Evolutionary conservation across 2,888 invertebrate species (phyloP), one percentile per base, ranked within the genome.

Genomic region (Aleiodes alternator): DNA sequence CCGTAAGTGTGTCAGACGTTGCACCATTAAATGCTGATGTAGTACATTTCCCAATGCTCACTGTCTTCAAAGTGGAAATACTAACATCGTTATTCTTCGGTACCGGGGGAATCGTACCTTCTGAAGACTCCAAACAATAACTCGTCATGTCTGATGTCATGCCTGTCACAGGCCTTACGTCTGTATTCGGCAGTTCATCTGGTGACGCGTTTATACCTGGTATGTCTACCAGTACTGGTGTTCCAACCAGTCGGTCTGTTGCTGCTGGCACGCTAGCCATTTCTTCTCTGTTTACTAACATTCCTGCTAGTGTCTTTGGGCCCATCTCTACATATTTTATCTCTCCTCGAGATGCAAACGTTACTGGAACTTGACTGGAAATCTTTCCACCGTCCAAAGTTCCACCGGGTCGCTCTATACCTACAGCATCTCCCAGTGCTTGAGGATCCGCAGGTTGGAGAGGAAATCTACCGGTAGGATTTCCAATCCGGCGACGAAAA

Each of bases 391-490:
- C n/a, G 53, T 6, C 14, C 16, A 16, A 16, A 1, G 14, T 16
- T 16, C 7, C 16, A 53, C n/a, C 16, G n/a, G 7, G 16, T 53
- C 53, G 7, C n/a, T 7, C 53, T 9, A 53, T 53, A 14, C 16
- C 53, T 12, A 53, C 53, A 53, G 53, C 16, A 53, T 16, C 16
- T 53, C 53, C 14, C 7, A 53, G n/a, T 53, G 3, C 7, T 5
- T 53, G 53, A n/a, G 53, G 50, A 50, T n/a, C 55, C n/a, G 55
- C n/a, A 55, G 55, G 16, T 12, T 55, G 55, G 7, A 55, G 55
- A n/a, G n/a, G 55, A 55, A 55, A 12, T 14, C 16, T 16, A 4
- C 53, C n/a, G 16, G 53, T 53, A 14, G 2, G 16, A 53, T 53
- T 12, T 53, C 53, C 16, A 53, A n/a, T 53, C 16, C n/a, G 14